Conservation (phyloP, 2,888 invertebrate genomes). For the Matsumyia berberina region DNA sequence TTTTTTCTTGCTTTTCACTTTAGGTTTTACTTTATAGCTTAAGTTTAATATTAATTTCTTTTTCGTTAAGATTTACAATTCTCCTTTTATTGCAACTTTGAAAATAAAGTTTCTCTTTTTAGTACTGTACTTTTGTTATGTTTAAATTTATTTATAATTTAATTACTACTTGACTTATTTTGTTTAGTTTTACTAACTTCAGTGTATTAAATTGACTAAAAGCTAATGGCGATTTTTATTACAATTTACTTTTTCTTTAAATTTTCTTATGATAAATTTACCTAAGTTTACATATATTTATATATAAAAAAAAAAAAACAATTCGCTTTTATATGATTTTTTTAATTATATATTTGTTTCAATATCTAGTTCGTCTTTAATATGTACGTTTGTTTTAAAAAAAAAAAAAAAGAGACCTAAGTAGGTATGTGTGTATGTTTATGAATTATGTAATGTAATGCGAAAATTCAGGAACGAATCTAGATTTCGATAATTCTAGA, state of each 20-base stretch:
- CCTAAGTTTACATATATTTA: constrained; percentile 57
- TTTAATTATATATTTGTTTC: constrained; percentile 42
- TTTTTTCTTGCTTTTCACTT: constrained; percentile 48
- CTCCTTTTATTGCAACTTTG: constrained; percentile 68
- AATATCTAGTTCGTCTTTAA: constrained; percentile 74
- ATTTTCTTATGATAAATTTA: constrained; percentile 62
- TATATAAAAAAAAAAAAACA: constrained; percentile 71
- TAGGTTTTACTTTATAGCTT: constrained; percentile 13
- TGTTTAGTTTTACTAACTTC: constrained; percentile 57
- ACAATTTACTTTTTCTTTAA: constrained; percentile 47
- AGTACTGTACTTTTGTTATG: constrained; percentile 35
- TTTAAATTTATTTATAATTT: constrained; percentile 54
- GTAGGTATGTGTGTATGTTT: constrained; percentile 43
- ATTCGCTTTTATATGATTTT: constrained; percentile 65
- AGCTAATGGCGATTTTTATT: constrained; percentile 76
- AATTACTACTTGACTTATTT: constrained; percentile 44
- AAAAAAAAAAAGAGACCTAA: constrained; percentile 42
- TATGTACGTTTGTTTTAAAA: constrained; percentile 51
- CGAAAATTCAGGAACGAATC: constrained; percentile 63
- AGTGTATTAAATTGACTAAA: constrained; percentile 75
- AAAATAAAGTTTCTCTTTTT: constrained; percentile 73
- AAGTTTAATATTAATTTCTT: constrained; percentile 33
- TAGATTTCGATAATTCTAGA: constrained; percentile 51
- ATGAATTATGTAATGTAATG: constrained; percentile 50
- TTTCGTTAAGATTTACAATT: constrained; percentile 66